Evolutionary conservation across 2,113 vertebrate species (phyloP).

Genomic region (Mastomys natalensis): DNA sequence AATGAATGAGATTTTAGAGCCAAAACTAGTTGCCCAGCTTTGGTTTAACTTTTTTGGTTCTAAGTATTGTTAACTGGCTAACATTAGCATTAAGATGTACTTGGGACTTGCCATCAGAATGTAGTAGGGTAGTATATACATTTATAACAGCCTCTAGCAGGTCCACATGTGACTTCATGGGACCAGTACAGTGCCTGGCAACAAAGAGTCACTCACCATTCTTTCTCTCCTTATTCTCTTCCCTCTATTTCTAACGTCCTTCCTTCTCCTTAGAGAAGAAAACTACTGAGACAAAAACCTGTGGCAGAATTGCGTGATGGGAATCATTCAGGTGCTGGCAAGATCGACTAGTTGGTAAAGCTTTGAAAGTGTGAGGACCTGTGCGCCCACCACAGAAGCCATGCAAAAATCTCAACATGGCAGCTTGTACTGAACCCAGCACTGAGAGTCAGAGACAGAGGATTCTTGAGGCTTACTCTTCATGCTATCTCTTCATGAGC

Average conservation of each 20-base stretch:
- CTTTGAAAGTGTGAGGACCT: background rate
- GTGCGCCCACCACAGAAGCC: background rate
- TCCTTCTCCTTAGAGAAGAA: background rate
- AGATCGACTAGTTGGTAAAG: background rate
- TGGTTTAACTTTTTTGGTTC: background rate
- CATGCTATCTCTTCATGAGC: too few species aligned
- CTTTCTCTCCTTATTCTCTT: background rate
- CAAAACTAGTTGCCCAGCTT: background rate
- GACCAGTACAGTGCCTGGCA: rapidly evolving
- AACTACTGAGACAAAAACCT: background rate
- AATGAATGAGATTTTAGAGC: background rate
- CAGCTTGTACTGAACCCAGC: background rate
- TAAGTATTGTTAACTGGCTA: background rate
- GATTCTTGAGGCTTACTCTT: background rate
- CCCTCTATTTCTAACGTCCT: background rate
- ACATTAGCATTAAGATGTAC: background rate
- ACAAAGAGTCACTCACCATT: background rate
- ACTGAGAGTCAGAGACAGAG: background rate
- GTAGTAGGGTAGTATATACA: too few species aligned
- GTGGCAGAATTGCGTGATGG: background rate
- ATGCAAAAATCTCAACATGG: background rate
- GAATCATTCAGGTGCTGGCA: background rate
- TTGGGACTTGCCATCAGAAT: background rate
- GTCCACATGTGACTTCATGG: rapidly evolving
- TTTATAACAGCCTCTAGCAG: rapidly evolving